Percentiles rank a stretch among this genome's conserved stretches.
phyloP scores from a whole-genome alignment of 2,888 invertebrate species.

The Beris chalybata region DNA sequence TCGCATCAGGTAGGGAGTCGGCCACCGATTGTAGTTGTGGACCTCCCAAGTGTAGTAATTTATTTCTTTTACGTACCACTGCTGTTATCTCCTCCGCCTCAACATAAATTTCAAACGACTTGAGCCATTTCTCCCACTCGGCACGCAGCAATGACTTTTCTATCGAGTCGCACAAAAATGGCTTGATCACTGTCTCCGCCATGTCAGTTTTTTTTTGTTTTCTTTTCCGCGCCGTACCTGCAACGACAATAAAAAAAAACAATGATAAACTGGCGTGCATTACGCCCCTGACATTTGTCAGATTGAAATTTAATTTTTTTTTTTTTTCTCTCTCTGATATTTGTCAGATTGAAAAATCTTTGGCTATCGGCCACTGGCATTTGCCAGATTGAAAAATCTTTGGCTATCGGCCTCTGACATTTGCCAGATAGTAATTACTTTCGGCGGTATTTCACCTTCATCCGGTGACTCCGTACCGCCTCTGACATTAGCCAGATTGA shows the following conservation, averaged over 20 bases:
- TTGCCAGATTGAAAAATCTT: too few species aligned
- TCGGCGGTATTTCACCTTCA: neutral
- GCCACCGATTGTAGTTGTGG: neutral
- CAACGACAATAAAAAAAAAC: neutral
- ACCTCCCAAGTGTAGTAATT: neutral
- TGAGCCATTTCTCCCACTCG: slow-evolving; percentile 3
- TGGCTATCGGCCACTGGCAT: too few species aligned
- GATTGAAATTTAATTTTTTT: too few species aligned
- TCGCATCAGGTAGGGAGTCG: neutral
- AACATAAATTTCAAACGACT: neutral
- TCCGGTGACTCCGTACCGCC: neutral
- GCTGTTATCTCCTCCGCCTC: neutral
- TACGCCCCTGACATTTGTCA: neutral
- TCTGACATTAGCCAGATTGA: slow-evolving; percentile 1
- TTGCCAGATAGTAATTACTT: neutral
- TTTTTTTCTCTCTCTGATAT: too few species aligned
- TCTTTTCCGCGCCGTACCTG: slow-evolving; percentile 1
- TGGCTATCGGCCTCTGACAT: neutral
- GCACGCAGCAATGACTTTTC: neutral
- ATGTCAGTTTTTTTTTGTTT: neutral
- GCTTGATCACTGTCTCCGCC: neutral
- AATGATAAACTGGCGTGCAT: neutral
- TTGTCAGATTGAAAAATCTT: too few species aligned
- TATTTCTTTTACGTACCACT: neutral
- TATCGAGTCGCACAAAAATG: neutral